Evolutionary conservation across 1,140 invertebrate genomes (phyloP), one percentile per base, ranked within the genome.

Genomic region (Formica exsecta): DNA sequence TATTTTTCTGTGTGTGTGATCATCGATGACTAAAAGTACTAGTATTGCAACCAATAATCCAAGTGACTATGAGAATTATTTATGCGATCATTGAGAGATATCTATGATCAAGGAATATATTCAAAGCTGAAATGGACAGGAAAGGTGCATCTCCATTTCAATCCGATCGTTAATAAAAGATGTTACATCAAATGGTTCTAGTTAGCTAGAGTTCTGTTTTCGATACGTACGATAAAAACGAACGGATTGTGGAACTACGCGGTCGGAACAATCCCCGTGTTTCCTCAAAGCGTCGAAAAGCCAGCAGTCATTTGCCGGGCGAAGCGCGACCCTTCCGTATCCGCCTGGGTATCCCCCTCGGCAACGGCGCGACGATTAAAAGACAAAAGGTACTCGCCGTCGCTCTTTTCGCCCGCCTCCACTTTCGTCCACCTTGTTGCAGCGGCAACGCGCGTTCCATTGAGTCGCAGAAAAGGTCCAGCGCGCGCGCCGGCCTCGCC

Each of bases 351-450:
- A 57, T 81, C 81, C 91, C 88, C 85, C 89, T 86, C 84, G 86
- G 80, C 65, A 59, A 76, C 65, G 70, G 70, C 61, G 87, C 81
- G 92, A 91, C 90, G 87, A 92, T 92, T 90, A 89, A 92, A 93
- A 92, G 92, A 92, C 91, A 92, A 93, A 92, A 87, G 89, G 86
- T 44, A 62, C 85, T 84, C 80, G 77, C 64, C 70, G 80, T 71
- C 66, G 85, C 85, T 91, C 84, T 91, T 89, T 90, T 85, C 36
- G 87, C 25, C 76, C 85, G 86, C 71, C 88, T 51, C 86, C 86
- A 80, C 87, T 81, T 61, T 62, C 65, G 62, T 80, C 41, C 77
- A 66, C 80, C 65, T 71, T 73, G 76, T 61, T 81, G 44, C 74
- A 22, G 79, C 62, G 22, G 51, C 66, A 51, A 51, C 66, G 36